Conservation (phyloP, 2,797 vertebrate species). For the Enteromius anoplus region DNA sequence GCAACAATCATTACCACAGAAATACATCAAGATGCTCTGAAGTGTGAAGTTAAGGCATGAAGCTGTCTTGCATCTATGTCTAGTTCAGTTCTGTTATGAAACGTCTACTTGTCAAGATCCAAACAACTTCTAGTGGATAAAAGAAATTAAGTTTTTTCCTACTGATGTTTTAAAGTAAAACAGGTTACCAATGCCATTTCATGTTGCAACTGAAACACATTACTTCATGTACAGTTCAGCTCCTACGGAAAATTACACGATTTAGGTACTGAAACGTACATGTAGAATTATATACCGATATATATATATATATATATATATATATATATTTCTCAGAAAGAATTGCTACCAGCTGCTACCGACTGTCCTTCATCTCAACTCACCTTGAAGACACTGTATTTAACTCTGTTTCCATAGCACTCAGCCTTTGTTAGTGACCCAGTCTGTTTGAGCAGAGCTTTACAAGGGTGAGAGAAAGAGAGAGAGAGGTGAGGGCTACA, state of each 20-base stretch:
- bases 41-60: neutral
- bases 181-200: neutral
- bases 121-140: neutral
- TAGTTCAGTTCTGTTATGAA: neutral
- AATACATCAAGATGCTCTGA: neutral
- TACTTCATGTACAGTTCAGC: neutral
- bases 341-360: neutral
- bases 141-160: no score
- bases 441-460: neutral
- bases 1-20: neutral
- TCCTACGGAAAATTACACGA: neutral
- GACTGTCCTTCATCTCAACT: constrained; percentile 9
- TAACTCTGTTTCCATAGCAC: constrained; percentile 25
- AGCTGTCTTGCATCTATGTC: neutral
- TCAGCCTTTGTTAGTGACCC: constrained; percentile 1
- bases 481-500: neutral
- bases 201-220: neutral
- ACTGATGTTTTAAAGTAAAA: neutral
- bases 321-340: neutral
- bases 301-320: neutral
- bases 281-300: neutral
- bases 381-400: constrained; percentile 15
- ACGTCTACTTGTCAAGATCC: neutral
- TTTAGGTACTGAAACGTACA: neutral
- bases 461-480: neutral